Evolutionary conservation across 2,113 vertebrate species (phyloP).

Genomic region (Triplophysa siluroides): DNA sequence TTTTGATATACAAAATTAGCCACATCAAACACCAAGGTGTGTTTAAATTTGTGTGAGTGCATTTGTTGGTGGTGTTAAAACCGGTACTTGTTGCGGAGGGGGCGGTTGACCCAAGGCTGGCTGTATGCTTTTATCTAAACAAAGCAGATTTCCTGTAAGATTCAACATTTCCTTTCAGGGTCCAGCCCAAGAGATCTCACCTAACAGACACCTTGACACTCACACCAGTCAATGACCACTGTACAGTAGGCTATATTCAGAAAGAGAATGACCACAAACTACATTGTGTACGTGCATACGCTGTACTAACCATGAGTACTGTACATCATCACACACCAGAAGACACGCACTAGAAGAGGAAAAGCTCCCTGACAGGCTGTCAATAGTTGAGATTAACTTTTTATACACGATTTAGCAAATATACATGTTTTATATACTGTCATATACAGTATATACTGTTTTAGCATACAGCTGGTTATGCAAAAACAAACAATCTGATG

Average conservation of each 20-base stretch:
- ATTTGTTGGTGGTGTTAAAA: conserved; percentile 30
- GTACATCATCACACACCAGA: neutral
- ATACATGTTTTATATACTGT: too few relatives aligned
- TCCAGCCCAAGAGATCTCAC: conserved; percentile 48
- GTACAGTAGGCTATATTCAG: neutral
- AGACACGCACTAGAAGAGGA: too few relatives aligned
- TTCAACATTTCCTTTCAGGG: conserved; percentile 47
- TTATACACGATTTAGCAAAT: too few relatives aligned
- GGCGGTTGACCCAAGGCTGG: conserved; percentile 43
- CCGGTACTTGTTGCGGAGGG: conserved; percentile 45
- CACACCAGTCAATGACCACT: conserved; percentile 14
- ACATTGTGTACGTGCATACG: neutral
- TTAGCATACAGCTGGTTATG: too few relatives aligned
- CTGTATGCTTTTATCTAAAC: conserved; percentile 52
- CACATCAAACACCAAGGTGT: conserved; percentile 47
- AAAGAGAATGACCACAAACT: neutral
- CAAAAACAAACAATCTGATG: too few relatives aligned
- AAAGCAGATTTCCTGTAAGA: conserved; percentile 54
- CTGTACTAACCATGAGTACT: neutral
- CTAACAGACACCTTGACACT: conserved; percentile 39
- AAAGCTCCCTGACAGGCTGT: too few relatives aligned
- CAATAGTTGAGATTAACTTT: too few relatives aligned
- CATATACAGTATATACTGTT: too few relatives aligned
- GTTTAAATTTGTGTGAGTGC: conserved; percentile 28
- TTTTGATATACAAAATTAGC: conserved; percentile 47